Percentiles rank a stretch among this genome's conserved stretches.
These are phyloP conservation scores for Phylloscopus collybita DNA, from an alignment of 2,797 vertebrate genomes.

Conservation along the genomic window DNA sequence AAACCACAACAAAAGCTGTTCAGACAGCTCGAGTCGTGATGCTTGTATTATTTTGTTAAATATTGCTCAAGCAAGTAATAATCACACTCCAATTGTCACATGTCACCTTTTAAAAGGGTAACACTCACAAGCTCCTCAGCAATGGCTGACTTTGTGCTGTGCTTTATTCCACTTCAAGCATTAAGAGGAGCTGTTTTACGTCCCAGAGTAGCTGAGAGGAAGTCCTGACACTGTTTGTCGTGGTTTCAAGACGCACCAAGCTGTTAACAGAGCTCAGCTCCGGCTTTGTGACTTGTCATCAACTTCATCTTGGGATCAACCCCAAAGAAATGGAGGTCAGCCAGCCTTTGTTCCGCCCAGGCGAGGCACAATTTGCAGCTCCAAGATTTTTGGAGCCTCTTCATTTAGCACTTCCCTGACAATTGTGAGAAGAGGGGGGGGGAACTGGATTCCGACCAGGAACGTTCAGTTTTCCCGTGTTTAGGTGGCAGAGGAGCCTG, in stretches of 20 bases:
- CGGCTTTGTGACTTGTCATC: background rate
- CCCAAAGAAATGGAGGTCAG: background rate
- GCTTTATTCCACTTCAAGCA: background rate
- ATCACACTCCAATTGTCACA: background rate
- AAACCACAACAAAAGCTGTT: background rate
- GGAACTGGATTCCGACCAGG: background rate
- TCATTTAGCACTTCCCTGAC: background rate
- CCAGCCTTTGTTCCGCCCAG: background rate
- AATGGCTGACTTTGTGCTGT: background rate
- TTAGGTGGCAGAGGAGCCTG: background rate
- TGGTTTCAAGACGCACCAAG: background rate
- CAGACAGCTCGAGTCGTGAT: background rate
- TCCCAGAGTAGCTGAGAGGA: background rate
- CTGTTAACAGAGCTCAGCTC: background rate
- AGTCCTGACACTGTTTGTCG: background rate
- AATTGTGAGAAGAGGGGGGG: background rate
- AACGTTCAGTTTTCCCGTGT: background rate
- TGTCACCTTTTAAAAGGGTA: background rate
- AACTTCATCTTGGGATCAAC: background rate
- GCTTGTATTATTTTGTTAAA: background rate
- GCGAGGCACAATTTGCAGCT: background rate
- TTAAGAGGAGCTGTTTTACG: background rate
- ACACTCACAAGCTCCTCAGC: background rate
- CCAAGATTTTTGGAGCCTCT: background rate
- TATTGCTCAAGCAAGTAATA: background rate